Conservation (phyloP, 2,888 invertebrate species). For the Drosophila peninsularis region DNA sequence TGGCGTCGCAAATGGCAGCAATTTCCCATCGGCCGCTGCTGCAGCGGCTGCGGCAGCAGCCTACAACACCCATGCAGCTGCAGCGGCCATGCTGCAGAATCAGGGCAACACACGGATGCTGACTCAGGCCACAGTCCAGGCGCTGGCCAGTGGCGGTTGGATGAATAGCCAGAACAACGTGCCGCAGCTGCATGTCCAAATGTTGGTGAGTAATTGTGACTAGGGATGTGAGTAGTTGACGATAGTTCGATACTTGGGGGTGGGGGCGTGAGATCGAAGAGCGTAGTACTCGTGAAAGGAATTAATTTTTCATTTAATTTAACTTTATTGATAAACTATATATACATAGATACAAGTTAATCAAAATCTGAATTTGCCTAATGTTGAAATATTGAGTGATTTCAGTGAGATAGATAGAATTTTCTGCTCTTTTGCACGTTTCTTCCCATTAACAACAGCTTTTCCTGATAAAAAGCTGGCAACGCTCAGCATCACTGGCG, state of each 20-base stretch:
- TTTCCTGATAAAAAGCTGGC: too few relatives aligned
- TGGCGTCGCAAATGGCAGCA: slow-evolving; percentile 56
- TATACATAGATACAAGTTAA: too few relatives aligned
- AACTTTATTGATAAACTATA: too few relatives aligned
- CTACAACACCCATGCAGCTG: slow-evolving; percentile 65
- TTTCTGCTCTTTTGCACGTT: too few relatives aligned
- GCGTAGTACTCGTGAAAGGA: too few relatives aligned
- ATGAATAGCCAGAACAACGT: slow-evolving; percentile 80
- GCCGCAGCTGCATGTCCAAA: slow-evolving; percentile 83
- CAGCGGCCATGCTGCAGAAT: slow-evolving; percentile 82
- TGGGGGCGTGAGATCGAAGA: not conserved
- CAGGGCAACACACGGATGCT: slow-evolving; percentile 82
- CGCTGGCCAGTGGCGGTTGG: slow-evolving; percentile 81
- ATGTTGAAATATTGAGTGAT: too few relatives aligned
- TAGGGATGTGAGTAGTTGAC: not conserved
- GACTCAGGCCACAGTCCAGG: slow-evolving; percentile 84
- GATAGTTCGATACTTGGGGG: not conserved
- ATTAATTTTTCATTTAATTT: too few relatives aligned
- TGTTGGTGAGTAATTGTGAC: slow-evolving; percentile 75
- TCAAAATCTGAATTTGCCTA: too few relatives aligned
- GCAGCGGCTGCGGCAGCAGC: slow-evolving; percentile 74
- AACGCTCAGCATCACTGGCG: not conserved
- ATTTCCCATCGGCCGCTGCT: slow-evolving; percentile 61
- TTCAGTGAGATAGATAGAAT: too few relatives aligned
- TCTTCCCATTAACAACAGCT: too few relatives aligned